Evolutionary conservation across 2,797 vertebrate species (phyloP), one percentile per base, ranked within the genome.

Genomic region (Thalassophryne amazonica): DNA sequence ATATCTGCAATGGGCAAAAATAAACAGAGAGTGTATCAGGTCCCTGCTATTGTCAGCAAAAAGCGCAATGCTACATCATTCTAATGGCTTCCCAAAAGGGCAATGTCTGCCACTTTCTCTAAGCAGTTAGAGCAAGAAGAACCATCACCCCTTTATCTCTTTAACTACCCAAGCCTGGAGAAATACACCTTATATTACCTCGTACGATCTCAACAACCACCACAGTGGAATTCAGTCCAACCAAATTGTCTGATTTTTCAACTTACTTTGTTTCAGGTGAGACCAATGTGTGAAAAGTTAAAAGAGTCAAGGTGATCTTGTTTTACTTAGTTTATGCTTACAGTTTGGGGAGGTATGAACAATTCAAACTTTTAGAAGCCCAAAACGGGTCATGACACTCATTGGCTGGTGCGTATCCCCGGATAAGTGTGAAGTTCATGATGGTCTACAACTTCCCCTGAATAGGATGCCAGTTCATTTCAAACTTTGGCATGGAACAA

Each of bases 1-100:
- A 88, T 86, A 81, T 84, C 58, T 45, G 10, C 80, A 85, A 88
- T 79, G 66, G 61, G 60, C 60, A 63, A 74, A 75, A 77, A 84
- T 80, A 83, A 87, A 86, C 72, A 73, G 45, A 60, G 65, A 74
- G 68, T 78, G 71, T 70, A 75, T 71, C 81, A 65, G 64, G 59
- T 34, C 56, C 28, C 62, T 77, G 73, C 68, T 56, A 52, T 64
- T 73, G 79, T 84, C 80, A 86, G 81, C 80, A 80, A 56, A 87
- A 85, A 70, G 39, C 70, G 25, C 3, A 29, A 45, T 30, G 39
- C 65, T 80, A 48, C 47, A 80, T 89, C 85, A 78, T 74, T 73
- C 64, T 85, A 88, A 85, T 63, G 40, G 65, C 53, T 33, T 77
- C 71, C 56, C 69, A 75, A 69, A 78, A 76, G 81, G 73, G 77